These are phyloP conservation scores for Amblyteles armatorius DNA, from an alignment of 2,888 invertebrate species.

Conservation along the genomic window DNA sequence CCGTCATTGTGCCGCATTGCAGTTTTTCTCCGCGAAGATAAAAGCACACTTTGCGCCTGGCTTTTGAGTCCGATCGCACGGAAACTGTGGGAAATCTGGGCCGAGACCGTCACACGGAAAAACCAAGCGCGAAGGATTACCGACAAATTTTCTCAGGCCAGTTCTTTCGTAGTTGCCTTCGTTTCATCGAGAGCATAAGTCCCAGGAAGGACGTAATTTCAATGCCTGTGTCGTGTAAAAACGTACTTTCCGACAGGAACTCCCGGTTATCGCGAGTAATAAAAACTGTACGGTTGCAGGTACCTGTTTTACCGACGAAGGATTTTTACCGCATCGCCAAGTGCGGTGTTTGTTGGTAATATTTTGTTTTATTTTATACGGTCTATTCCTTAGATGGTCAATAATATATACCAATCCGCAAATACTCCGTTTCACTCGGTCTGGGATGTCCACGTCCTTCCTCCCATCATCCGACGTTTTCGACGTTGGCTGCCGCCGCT, in stretches of 20 bases:
- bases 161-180: neutral
- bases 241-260: neutral
- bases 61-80: neutral
- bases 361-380: neutral
- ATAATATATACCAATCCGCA: neutral
- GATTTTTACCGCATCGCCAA: neutral
- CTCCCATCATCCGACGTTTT: constrained; percentile 9
- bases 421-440: neutral
- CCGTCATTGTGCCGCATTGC: neutral
- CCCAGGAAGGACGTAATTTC: neutral
- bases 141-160: neutral
- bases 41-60: neutral
- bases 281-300: neutral
- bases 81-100: neutral
- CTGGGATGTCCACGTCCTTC: neutral
- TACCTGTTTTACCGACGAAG: neutral
- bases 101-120: neutral
- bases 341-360: neutral
- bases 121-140: neutral
- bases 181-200: neutral
- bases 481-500: constrained; percentile 31
- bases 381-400: neutral
- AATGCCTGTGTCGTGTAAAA: neutral
- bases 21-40: neutral
- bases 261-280: neutral